Evolutionary conservation across 1,140 invertebrate genomes (phyloP), one percentile per base, ranked within the genome.

Genomic region (Hydropsyche tenuis): DNA sequence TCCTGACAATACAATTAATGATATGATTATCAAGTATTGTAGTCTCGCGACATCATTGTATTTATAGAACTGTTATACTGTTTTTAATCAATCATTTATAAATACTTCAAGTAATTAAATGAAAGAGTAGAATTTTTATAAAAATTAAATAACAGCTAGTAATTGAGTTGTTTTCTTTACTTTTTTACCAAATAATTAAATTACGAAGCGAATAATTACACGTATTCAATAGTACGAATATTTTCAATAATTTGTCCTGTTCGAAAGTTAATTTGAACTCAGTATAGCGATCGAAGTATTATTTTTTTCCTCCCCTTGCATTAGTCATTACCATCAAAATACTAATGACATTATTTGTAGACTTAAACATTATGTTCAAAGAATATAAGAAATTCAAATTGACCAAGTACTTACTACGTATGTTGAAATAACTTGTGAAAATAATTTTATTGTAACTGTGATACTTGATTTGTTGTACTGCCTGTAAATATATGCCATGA

Each of bases 361-460:
- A 69, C 74, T 74, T 69, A 72, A 74, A n/a, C 45, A 72, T 62
- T 77, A 77, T 77, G 73, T 77, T 77, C 76, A 74, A 65, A 72
- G 76, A 77, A 77, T 77, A 77, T 77, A 77, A 77, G 75, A 69
- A 72, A 77, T 77, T 74, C 76, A 74, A 77, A 77, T 77, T 77
- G 76, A 77, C 76, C 76, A 77, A 77, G 66, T 77, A 77, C 63
- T 77, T 77, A 77, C 73, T 77, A 77, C 76, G 76, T 77, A 77
- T 77, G 76, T 77, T 77, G 76, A 75, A 71, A 74, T 74, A 77
- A 74, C 76, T 77, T 77, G 76, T 77, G 76, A 77, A 77, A 73
- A 77, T 77, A 77, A 77, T 77, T 77, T 77, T 77, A 77, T 77
- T 77, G 73, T 77, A 77, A 77, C 76, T 77, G 76, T 77, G 76